These are phyloP conservation scores for Aselliscus stoliczkanus DNA, from an alignment of 2,797 vertebrate species.

Conservation along the genomic window DNA sequence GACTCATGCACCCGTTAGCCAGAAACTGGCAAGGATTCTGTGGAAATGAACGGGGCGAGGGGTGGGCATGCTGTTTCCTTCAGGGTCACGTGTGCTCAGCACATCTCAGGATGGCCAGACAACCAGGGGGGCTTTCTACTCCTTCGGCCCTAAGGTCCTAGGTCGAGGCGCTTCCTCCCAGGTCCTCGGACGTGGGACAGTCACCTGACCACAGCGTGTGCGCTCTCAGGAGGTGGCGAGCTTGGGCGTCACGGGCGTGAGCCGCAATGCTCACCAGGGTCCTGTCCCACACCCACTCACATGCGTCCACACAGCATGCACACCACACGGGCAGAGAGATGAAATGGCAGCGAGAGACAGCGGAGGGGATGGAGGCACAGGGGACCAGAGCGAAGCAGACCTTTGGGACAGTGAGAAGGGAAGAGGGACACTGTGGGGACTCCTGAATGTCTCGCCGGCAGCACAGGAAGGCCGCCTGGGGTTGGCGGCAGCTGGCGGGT, in stretches of 20 bases:
- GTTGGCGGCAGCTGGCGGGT: neutral
- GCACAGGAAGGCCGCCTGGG: neutral
- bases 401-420: neutral
- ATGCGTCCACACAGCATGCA: slow-evolving; percentile 81
- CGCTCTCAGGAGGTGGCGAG: neutral
- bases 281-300: slow-evolving; percentile 30
- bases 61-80: neutral
- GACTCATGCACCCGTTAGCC: neutral
- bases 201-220: neutral
- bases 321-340: slow-evolving; percentile 67
- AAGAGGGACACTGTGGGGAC: neutral
- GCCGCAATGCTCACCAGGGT: neutral
- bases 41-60: neutral
- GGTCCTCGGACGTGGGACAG: neutral
- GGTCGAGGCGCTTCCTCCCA: neutral
- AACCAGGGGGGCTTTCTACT: neutral
- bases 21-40: neutral
- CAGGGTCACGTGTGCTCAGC: neutral
- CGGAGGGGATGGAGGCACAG: slow-evolving; percentile 40
- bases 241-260: neutral
- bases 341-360: slow-evolving; percentile 43
- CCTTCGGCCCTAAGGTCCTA: neutral
- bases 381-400: neutral
- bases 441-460: neutral
- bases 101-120: neutral